phyloP scores from a whole-genome alignment of 2,888 invertebrate genomes.

The Cordilura impudica region DNA sequence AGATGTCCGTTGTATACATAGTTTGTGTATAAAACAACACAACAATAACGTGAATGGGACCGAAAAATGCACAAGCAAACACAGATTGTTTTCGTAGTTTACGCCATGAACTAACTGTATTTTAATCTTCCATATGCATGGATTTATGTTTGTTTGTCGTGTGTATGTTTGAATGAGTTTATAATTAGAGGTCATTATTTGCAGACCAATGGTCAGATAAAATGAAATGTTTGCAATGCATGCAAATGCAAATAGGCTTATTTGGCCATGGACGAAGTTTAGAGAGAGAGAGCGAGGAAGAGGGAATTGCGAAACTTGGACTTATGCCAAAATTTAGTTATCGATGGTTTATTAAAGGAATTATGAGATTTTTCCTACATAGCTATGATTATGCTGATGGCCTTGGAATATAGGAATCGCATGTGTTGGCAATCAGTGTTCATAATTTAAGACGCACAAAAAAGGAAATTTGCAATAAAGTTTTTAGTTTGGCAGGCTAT shows the following conservation, averaged over 20 bases:
- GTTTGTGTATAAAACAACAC: neutral
- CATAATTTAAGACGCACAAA: too few relatives aligned
- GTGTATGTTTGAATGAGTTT: neutral
- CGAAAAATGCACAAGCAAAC: neutral
- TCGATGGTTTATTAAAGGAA: too few relatives aligned
- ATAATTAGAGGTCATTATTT: slow-evolving; percentile 47
- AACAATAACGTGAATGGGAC: neutral
- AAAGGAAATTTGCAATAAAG: too few relatives aligned
- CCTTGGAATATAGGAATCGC: too few relatives aligned
- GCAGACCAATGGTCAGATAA: slow-evolving; percentile 39
- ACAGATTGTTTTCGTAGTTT: slow-evolving; percentile 20
- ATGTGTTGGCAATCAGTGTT: too few relatives aligned
- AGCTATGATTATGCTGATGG: too few relatives aligned
- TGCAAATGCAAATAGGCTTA: neutral
- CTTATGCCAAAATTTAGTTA: too few relatives aligned
- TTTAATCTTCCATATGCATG: slow-evolving; percentile 7
- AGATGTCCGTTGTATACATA: neutral
- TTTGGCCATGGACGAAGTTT: neutral
- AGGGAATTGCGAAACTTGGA: too few relatives aligned
- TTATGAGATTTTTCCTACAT: too few relatives aligned
- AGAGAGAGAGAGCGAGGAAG: too few relatives aligned
- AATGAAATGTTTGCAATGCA: slow-evolving; percentile 32
- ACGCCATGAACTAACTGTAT: neutral
- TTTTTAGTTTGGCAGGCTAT: too few relatives aligned
- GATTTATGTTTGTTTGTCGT: too few relatives aligned